phyloP scores from a whole-genome alignment of 2,888 invertebrate genomes.

The Noctua pronuba region DNA sequence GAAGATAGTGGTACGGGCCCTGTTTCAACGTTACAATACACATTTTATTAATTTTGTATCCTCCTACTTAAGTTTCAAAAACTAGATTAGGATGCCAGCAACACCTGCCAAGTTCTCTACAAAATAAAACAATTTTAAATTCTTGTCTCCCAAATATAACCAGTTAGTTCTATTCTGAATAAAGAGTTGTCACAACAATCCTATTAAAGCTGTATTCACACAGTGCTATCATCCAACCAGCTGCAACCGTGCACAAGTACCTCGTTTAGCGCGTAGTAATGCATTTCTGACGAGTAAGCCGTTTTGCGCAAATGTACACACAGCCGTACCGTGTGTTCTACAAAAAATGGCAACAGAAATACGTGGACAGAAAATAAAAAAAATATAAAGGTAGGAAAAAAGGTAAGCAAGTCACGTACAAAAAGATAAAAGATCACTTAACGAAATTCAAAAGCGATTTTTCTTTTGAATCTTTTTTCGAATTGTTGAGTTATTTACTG shows the following conservation, averaged over 20 bases:
- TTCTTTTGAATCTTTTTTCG: conserved; percentile 29
- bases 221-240: conserved; percentile 13
- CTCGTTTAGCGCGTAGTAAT: conserved; percentile 61
- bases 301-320: conserved; percentile 52
- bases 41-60: too few species aligned
- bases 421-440: conserved; percentile 55
- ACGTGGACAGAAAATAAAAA: conserved; percentile 36
- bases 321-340: conserved; percentile 19
- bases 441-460: conserved; percentile 33
- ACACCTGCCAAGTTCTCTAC: not conserved
- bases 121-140: not conserved
- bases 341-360: conserved; percentile 7
- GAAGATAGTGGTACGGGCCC: too few species aligned
- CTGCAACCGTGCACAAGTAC: conserved; percentile 38
- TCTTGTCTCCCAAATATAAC: not conserved
- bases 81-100: too few species aligned
- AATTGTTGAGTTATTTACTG: conserved; percentile 8
- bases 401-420: conserved; percentile 43
- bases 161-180: conserved; percentile 4
- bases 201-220: conserved; percentile 40
- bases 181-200: conserved; percentile 17
- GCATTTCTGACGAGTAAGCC: conserved; percentile 65
- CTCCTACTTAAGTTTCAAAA: too few species aligned
- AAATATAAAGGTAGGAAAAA: conserved; percentile 25
- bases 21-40: too few species aligned